Evolutionary conservation across 30 jellyfish, hydroid and myxozoan species (phyloP).

Genomic region (Aurelia coerulea): DNA sequence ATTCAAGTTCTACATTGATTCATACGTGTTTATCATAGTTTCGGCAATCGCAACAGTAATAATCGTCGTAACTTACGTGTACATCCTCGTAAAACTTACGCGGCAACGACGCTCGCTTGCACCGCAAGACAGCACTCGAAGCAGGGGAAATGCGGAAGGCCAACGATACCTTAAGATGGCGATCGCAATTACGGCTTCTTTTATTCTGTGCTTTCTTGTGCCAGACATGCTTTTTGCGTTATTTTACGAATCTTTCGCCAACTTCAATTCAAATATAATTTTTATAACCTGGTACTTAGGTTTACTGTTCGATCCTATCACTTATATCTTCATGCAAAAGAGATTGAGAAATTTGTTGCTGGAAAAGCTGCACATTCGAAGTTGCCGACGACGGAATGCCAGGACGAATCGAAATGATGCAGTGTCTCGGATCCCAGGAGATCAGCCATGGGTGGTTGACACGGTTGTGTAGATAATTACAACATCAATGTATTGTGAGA

Average conservation of each 20-base stretch:
- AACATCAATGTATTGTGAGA: too few species aligned
- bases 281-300: not conserved
- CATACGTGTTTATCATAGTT: not conserved
- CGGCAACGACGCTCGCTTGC: not conserved
- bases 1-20: not conserved
- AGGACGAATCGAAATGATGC: too few species aligned
- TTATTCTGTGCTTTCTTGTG: not conserved
- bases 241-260: not conserved
- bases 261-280: not conserved
- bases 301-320: not conserved
- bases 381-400: too few species aligned
- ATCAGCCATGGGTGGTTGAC: too few species aligned
- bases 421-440: too few species aligned
- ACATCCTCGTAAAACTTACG: not conserved
- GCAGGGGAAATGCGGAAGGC: not conserved
- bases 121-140: not conserved
- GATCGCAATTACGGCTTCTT: not conserved
- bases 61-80: not conserved
- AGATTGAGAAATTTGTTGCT: not conserved
- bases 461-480: too few species aligned
- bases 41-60: not conserved
- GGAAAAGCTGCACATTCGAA: too few species aligned
- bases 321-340: constrained; percentile 1
- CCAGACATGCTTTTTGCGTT: not conserved
- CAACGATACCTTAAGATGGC: not conserved